These are phyloP conservation scores for Temnothorax longispinosus DNA, from an alignment of 1,140 invertebrate genomes.

Conservation along the genomic window DNA sequence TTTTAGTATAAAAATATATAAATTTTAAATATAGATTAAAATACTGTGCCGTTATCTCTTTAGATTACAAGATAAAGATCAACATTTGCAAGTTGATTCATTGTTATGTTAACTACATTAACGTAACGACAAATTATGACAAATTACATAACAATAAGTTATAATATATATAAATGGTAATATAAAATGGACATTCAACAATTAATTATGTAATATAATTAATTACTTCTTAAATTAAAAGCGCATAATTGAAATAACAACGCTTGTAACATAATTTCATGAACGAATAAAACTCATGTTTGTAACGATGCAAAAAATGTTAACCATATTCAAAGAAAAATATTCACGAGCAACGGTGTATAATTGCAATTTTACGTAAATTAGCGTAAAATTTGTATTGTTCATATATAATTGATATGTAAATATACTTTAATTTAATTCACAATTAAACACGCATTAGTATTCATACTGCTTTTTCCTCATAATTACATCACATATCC, in stretches of 20 bases:
- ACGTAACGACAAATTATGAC: no score
- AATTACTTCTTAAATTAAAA: not conserved
- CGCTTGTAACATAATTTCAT: not conserved
- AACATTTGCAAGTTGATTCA: not conserved
- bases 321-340: not conserved
- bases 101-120: not conserved
- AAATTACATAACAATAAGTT: not conserved
- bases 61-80: not conserved
- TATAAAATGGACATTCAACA: not conserved
- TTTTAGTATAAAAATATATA: not conserved
- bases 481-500: not conserved
- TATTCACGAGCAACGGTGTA: not conserved
- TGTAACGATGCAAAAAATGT: not conserved
- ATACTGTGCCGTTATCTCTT: no score
- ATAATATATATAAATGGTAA: not conserved
- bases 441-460: constrained; percentile 18
- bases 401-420: constrained; percentile 18
- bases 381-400: not conserved
- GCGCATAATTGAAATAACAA: not conserved
- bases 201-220: not conserved
- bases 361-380: not conserved
- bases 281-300: not conserved
- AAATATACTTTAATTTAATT: constrained; percentile 33
- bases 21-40: not conserved
- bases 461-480: constrained; percentile 23